phyloP scores from a whole-genome alignment of 2,888 invertebrate genomes.

The Zhuqinia jingwanae region DNA sequence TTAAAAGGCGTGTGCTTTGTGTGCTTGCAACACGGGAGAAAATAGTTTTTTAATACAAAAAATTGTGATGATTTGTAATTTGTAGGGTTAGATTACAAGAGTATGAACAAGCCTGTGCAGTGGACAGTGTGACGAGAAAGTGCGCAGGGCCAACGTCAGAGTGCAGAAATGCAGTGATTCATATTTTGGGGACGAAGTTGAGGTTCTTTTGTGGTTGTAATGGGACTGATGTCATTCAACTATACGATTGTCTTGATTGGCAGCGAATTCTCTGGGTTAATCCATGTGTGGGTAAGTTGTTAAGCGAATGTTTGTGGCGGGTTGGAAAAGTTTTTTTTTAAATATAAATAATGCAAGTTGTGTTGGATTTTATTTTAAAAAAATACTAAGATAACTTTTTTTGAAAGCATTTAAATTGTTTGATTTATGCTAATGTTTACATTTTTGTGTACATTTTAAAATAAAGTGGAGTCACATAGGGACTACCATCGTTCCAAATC shows the following conservation, averaged over 20 bases:
- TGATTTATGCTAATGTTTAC: too few species aligned
- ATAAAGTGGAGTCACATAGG: constrained; percentile 77
- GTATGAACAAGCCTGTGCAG: constrained; percentile 95
- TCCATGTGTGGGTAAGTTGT: constrained; percentile 94
- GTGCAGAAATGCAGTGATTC: constrained; percentile 92
- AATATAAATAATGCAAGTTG: too few species aligned
- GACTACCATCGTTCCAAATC: constrained; percentile 75
- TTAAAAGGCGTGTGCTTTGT: neutral
- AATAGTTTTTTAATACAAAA: neutral
- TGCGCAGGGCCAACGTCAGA: constrained; percentile 93
- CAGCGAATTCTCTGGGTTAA: constrained; percentile 94
- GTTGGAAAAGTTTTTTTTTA: too few species aligned
- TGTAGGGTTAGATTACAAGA: constrained; percentile 89
- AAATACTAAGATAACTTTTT: too few species aligned
- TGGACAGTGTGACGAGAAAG: constrained; percentile 93
- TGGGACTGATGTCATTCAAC: constrained; percentile 90
- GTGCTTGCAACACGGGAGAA: neutral
- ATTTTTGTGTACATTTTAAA: constrained; percentile 18
- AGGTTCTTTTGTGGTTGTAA: constrained; percentile 94
- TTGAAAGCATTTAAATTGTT: too few species aligned
- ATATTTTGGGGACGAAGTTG: constrained; percentile 93
- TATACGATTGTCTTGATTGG: constrained; percentile 95
- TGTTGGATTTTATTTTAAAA: too few species aligned
- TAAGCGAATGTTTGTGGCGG: neutral
- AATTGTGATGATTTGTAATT: neutral